Base-by-base conservation (phyloP, 2,113 vertebrate species). In the Silurus asotus region DNA sequence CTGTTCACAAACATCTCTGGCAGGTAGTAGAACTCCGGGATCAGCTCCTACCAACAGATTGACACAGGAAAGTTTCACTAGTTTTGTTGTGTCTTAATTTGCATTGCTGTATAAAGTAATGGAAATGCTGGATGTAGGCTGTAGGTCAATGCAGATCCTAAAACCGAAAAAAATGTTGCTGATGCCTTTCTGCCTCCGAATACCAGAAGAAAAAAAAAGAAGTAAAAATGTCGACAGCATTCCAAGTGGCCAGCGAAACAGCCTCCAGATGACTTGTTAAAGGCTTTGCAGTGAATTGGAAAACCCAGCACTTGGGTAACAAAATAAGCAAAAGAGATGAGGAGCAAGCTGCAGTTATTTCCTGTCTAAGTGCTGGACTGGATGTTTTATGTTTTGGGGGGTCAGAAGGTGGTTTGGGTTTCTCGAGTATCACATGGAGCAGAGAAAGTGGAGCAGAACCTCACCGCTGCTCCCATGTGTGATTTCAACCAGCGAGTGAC, bases 1-100 rank as follows among this genome's bases (percentile, higher is more conserved):
- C 95, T 98, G 96, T 99, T 99, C 90, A 98, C 97, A 91, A 99
- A 98, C 98, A 99, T 99, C 93, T 99, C 98, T 0, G 98, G 98
- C 72, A 99, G 95, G 92, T 99, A 99, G 94, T 97, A 99, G 94
- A 99, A 99, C 92, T 99, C 98, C 19, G 98, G 98, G 91, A 97
- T 97, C 90, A 99, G 94, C 75, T 99, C 98, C 97, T 99, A 90
- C 2, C 2, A 69, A 28, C 59, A 86, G 59, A 84, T 0, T 87
- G 55, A 85, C 23, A 58, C 8, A 62, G 82, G 3, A 67, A 72
- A 72, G 23, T 48, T 62, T 28, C 25, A 62, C 76, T 8, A 55
- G 28, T 13, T 58, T 77, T 19, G 13, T n/a, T 28, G 3, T 28
- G 51, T n/a, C 2, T 7, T 56, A 5, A 14, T 76, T n/a, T n/a